phyloP scores from a whole-genome alignment of 2,113 vertebrate species.

The Gymnorhina tibicen region DNA sequence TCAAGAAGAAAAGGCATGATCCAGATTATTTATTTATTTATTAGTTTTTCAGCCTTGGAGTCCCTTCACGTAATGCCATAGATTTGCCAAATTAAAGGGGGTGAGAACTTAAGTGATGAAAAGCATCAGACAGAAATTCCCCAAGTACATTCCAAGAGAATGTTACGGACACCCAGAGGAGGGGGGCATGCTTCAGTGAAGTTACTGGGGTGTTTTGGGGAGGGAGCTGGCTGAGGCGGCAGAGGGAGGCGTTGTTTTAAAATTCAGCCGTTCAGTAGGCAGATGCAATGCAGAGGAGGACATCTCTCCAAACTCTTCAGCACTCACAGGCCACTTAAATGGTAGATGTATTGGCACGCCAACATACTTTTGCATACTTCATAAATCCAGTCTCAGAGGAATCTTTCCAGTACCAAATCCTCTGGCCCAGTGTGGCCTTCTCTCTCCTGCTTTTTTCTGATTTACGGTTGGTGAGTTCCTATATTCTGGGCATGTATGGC shows the following conservation, averaged over 20 bases:
- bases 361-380: neutral
- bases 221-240: neutral
- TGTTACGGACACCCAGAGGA: neutral
- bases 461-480: rapidly evolving
- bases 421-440: neutral
- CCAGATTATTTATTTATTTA: neutral
- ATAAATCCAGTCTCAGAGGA: neutral
- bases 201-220: neutral
- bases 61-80: neutral
- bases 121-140: neutral
- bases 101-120: neutral
- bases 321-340: neutral
- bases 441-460: neutral
- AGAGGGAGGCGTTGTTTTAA: neutral
- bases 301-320: neutral
- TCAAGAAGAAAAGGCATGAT: neutral
- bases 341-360: neutral
- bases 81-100: neutral
- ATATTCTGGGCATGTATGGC: neutral
- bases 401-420: neutral
- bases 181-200: neutral
- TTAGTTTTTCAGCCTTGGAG: neutral
- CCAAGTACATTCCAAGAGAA: neutral
- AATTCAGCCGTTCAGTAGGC: neutral
- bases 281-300: neutral